These are phyloP conservation scores for Climacteris rufus DNA, from an alignment of 2,113 vertebrate genomes.

Conservation along the genomic window DNA sequence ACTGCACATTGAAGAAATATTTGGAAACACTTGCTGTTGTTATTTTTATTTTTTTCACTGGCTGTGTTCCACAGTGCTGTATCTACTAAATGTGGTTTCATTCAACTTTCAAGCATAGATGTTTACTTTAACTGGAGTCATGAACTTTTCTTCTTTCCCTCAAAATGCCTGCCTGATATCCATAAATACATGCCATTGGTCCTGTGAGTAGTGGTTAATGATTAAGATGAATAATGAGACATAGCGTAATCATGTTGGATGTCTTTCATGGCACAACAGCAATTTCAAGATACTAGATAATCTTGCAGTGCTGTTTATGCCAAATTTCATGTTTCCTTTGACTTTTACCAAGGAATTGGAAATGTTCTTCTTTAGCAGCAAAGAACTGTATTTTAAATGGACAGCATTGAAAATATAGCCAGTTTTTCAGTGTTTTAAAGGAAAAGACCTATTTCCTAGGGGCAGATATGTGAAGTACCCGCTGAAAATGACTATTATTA, in stretches of 20 bases:
- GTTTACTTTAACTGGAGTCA: conserved; percentile 1
- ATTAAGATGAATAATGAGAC: neutral
- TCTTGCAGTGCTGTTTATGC: neutral
- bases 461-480: neutral
- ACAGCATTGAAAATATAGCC: accelerated
- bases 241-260: neutral
- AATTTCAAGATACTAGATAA: neutral
- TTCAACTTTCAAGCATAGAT: neutral
- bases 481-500: neutral
- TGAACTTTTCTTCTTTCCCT: neutral
- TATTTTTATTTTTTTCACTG: neutral
- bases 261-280: neutral
- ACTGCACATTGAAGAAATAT: neutral
- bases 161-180: neutral
- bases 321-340: neutral
- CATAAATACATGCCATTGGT: neutral
- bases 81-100: conserved; percentile 16
- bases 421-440: neutral
- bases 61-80: neutral
- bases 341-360: neutral
- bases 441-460: neutral
- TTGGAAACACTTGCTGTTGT: neutral
- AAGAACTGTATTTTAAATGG: neutral
- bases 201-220: neutral
- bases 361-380: neutral